phyloP scores from a whole-genome alignment of 2,113 vertebrate species.

The Ovis aries region ARS-UI_Ramb_v3.0 NC_056056.1:68719001-68719500 shows the following conservation, averaged over 20 bases:
- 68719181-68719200: slow-evolving; percentile 95
- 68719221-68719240: slow-evolving; percentile 97
- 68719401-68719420: background rate
- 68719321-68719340: background rate
- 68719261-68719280: slow-evolving; percentile 93
- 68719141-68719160: slow-evolving; percentile 52
- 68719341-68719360: background rate
- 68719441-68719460: background rate
- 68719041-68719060: background rate
- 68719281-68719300: slow-evolving; percentile 94
- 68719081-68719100: background rate
- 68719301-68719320: slow-evolving; percentile 9
- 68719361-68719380: background rate
- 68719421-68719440: background rate
- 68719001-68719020: background rate
- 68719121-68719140: slow-evolving; percentile 28
- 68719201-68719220: slow-evolving; percentile 97
- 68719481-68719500: background rate
- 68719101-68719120: slow-evolving; percentile 17
- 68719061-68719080: background rate
- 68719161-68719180: slow-evolving; percentile 91
- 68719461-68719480: background rate
- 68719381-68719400: slow-evolving; percentile 12
- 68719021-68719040: slow-evolving; percentile 2
- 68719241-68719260: slow-evolving; percentile 98